Evolutionary conservation across 2,113 vertebrate genomes (phyloP).

Genomic region (Oxyruncus cristatus): DNA sequence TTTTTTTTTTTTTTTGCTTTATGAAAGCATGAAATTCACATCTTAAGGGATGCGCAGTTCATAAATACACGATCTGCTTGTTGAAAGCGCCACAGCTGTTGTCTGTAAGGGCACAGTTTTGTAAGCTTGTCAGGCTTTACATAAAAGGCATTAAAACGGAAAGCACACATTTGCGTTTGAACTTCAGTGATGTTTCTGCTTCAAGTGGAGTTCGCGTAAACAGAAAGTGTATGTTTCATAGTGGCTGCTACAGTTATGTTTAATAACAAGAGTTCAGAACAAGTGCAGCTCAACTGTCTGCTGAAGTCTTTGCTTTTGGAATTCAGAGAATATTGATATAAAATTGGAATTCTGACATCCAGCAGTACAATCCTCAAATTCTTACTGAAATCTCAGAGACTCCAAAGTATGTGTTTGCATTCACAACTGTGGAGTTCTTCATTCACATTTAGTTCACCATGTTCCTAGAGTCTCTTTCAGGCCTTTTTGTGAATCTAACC

Average conservation of each 20-base stretch:
- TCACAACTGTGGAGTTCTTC: neutral
- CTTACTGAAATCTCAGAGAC: neutral
- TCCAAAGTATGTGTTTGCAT: neutral
- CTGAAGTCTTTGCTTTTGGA: neutral
- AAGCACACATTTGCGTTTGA: neutral
- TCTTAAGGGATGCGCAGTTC: neutral
- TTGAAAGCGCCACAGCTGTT: neutral
- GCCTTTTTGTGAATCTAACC: neutral
- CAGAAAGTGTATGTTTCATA: neutral
- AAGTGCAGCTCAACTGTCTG: fast-evolving
- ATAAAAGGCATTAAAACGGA: neutral
- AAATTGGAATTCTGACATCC: neutral
- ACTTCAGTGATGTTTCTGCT: neutral
- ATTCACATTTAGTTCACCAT: neutral
- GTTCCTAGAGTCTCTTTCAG: neutral
- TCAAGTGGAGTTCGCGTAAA: neutral
- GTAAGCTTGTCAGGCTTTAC: neutral
- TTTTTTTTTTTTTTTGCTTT: neutral
- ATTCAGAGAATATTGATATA: neutral
- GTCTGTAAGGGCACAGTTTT: neutral
- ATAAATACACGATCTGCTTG: neutral
- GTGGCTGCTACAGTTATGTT: neutral
- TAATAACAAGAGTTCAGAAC: neutral
- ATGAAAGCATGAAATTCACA: neutral
- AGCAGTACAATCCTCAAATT: neutral